Percentiles rank a stretch among this genome's conserved stretches.
phyloP scores from a whole-genome alignment of 2,797 vertebrate species.

The Pterois miles region DNA sequence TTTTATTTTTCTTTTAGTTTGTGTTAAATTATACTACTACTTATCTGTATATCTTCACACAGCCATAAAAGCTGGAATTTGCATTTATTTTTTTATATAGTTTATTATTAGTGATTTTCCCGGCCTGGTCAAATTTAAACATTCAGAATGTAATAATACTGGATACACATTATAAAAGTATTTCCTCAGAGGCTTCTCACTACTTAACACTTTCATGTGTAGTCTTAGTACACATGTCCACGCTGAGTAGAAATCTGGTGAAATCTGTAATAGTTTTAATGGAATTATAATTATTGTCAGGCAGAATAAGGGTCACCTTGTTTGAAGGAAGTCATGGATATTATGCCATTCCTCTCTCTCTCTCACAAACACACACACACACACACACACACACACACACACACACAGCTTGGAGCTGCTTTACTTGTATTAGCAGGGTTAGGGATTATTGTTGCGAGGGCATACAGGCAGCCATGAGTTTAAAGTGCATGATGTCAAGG shows the following conservation, averaged over 20 bases:
- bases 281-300: slow-evolving; percentile 63
- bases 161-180: neutral
- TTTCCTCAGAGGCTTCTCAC: slow-evolving; percentile 23
- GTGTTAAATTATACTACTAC: neutral
- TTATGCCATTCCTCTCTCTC: slow-evolving; percentile 20
- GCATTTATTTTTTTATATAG: neutral
- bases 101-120: neutral
- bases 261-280: slow-evolving; percentile 64
- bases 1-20: neutral
- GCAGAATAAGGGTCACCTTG: slow-evolving; percentile 68
- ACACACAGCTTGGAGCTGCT: slow-evolving; percentile 61
- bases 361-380: neutral
- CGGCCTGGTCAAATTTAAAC: neutral
- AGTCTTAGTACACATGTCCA: neutral
- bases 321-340: slow-evolving; percentile 62
- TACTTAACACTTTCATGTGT: slow-evolving; percentile 10
- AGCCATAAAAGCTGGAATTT: neutral
- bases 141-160: neutral
- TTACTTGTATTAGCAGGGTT: slow-evolving; percentile 74
- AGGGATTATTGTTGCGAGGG: slow-evolving; percentile 68
- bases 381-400: slow-evolving; percentile 25
- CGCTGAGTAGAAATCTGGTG: slow-evolving; percentile 21
- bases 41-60: neutral
- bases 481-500: slow-evolving; percentile 57
- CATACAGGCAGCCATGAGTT: slow-evolving; percentile 41